phyloP scores from a whole-genome alignment of 2,888 invertebrate species.

The Cephus sareptanus region DNA sequence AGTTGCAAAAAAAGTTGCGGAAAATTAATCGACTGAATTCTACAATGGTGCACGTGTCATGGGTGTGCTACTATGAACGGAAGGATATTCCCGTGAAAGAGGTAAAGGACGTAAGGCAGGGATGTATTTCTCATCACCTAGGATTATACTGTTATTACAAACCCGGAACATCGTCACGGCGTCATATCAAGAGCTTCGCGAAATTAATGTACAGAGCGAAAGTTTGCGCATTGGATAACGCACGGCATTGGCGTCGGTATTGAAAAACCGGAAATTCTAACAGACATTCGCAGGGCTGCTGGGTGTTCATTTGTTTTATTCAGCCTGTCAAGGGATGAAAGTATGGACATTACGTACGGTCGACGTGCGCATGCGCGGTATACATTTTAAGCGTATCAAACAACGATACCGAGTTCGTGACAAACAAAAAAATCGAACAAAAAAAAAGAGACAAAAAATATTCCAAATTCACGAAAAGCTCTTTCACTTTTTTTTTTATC shows the following conservation, averaged over 20 bases:
- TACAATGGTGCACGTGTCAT: background rate
- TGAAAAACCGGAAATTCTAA: slow-evolving; percentile 48
- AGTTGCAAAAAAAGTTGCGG: background rate
- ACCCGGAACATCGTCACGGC: slow-evolving; percentile 35
- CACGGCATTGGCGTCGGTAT: slow-evolving; percentile 51
- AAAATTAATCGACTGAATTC: background rate
- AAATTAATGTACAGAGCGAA: slow-evolving; percentile 58
- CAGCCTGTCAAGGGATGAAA: background rate
- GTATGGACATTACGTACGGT: background rate
- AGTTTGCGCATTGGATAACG: slow-evolving; percentile 59
- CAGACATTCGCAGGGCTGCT: slow-evolving; percentile 15
- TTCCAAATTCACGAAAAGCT: background rate
- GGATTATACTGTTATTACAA: slow-evolving; percentile 63
- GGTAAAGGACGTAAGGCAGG: slow-evolving; percentile 34
- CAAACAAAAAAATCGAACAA: background rate
- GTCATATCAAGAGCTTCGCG: slow-evolving; percentile 38
- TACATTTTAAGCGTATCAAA: background rate
- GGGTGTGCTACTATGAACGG: background rate
- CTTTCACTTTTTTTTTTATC: background rate
- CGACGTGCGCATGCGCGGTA: background rate
- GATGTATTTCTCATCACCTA: slow-evolving; percentile 51
- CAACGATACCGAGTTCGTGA: background rate
- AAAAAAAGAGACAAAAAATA: background rate
- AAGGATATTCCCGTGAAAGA: slow-evolving; percentile 2
- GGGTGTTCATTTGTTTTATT: background rate